Evolutionary conservation across 2,888 invertebrate species (phyloP), one percentile per base, ranked within the genome.

Genomic region (Pristionchus maxplancki): DNA sequence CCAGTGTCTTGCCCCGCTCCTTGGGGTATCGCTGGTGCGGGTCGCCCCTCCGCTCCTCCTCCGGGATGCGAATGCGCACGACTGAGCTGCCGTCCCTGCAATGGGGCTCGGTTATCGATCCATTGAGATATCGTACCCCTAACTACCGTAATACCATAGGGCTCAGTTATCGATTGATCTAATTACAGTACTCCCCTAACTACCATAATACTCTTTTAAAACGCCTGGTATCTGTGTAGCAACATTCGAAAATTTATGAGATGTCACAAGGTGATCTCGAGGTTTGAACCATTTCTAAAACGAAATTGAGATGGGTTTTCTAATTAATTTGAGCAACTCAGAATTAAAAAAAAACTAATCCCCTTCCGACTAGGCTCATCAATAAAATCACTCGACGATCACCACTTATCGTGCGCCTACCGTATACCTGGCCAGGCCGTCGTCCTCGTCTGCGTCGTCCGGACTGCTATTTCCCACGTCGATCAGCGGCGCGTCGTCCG

Each of bases 11-110:
- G 34, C 89, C 85, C 17, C 90, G 88, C 67, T 92, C 92, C 74
- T 92, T 92, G 31, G 93, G 93, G 71, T 93, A 92, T 82, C 91
- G 89, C 82, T 91, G 91, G 62, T 92, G 91, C 24, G 64, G 86
- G 13, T 87, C 74, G 5, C 31, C 48, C 53, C 67, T 82, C 53
- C 78, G 34, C 87, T 91, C 91, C 58, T 93, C 92, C 50, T 93
- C 92, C 40, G 88, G 83, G 5, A 92, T 87, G 15, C 92, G 88
- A 20, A 91, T 85, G 17, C 85, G 85, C 44, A 78, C 78, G n/a
- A n/a, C 28, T 9, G 40, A 24, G 17, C 15, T 17, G 48, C 78
- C 78, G 78, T 78, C 78, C 20, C 78, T 78, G 78, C 1, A 78
- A 64, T 44, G 13, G 9, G 13, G 53, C 50, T n/a, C 24, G n/a